A percentile compares a stretch with the other conserved stretches of the same genome.
Conservation (phyloP, 2,113 vertebrate species). For the Ploceus nigricollis region DNA sequence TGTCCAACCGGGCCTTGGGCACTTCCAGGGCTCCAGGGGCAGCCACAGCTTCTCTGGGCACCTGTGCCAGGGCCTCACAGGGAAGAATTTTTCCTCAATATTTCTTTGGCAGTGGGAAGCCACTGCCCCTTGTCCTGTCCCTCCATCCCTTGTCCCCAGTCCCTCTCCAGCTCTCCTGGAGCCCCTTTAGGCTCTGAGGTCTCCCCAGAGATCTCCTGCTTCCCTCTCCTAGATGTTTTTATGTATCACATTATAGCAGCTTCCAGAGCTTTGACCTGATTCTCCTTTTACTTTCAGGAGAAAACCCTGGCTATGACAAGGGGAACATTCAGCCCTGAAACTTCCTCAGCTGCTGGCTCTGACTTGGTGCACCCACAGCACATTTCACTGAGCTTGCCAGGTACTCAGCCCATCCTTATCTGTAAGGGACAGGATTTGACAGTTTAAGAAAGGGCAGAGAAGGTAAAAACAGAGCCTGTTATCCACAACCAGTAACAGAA, state of each 20-base stretch:
- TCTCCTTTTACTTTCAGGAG: background rate
- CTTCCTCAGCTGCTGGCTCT: background rate
- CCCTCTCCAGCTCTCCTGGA: background rate
- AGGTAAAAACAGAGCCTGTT: background rate
- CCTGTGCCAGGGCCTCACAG: background rate
- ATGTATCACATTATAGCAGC: fast-evolving
- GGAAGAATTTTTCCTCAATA: background rate
- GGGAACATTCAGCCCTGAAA: background rate
- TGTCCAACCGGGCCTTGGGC: fast-evolving
- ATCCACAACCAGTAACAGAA: background rate
- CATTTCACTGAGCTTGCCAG: background rate
- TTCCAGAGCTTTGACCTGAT: background rate
- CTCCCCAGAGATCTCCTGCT: background rate
- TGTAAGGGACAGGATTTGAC: background rate
- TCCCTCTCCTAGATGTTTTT: fast-evolving
- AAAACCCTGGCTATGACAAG: background rate
- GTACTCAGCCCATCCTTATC: background rate
- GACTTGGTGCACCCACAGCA: background rate
- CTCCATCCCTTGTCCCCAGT: background rate
- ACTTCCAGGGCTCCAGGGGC: background rate
- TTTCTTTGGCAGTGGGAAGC: background rate
- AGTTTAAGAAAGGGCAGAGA: background rate
- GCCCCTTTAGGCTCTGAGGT: background rate
- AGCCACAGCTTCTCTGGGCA: background rate
- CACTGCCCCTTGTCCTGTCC: background rate